Evolutionary conservation across 1,140 invertebrate genomes (phyloP), one percentile per base, ranked within the genome.

Genomic region (Belonocnema kinseyi): DNA sequence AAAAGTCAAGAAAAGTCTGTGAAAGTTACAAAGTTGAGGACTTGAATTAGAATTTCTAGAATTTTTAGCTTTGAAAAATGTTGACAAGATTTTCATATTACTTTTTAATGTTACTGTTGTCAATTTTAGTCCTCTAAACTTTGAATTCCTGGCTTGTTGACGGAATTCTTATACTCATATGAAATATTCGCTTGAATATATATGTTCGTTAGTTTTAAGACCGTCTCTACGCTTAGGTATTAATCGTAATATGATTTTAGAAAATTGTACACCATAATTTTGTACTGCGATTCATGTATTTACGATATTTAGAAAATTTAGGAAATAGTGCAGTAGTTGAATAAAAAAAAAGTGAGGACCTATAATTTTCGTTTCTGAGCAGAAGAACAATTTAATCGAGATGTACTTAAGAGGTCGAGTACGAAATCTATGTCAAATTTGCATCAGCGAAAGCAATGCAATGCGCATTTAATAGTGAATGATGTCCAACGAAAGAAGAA

Each of bases 271-370:
- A 53, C 40, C 61, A 76, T 77, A 77, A 80, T 77, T 80, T 80
- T 80, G 51, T 80, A 80, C 76, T 77, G 70, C 58, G 71, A 80
- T 80, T 80, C 40, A 73, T 75, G 74, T 52, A 76, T 75, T 80
- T 61, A 77, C 53, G 75, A 71, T 80, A 77, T 77, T 73, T 73
- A 75, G 72, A 76, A 54, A 73, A 50, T 50, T 76, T 26, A 17
- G 58, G 54, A 70, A 71, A 56, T 77, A 80, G 58, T 77, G 75
- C 70, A 54, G 53, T 33, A 50, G 19, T 52, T 46, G 40, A 46
- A 46, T 46, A 33, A 46, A 56, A 52, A 75, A 54, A n/a, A n/a
- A 54, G 16, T 66, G 14, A 66, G 61, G 26, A 40, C 26, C 40
- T 40, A 40, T 33, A 46, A 33, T 66, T 33, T 40, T 66, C 26